A percentile compares a stretch with the other conserved stretches of the same genome.
Conservation (phyloP, 1,140 invertebrate genomes). For the Hesperophylax magnus region DNA sequence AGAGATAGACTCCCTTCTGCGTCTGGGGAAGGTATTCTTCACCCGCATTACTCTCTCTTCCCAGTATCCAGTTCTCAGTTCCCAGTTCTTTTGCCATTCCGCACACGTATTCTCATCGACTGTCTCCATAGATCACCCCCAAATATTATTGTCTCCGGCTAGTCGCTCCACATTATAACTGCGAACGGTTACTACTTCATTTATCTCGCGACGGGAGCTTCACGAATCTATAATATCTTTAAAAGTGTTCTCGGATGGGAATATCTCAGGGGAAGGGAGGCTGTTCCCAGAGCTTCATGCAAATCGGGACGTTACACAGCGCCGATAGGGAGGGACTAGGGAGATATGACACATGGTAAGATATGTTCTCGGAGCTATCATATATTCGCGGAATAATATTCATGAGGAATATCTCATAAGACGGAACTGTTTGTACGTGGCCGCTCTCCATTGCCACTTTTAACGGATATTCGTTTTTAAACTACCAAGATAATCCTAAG, state of each 20-base stretch:
- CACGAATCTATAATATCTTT: conserved; percentile 46
- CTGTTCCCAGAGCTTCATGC: conserved; percentile 8
- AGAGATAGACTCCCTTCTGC: background rate
- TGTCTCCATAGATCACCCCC: conserved; percentile 50
- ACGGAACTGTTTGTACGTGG: conserved; percentile 32
- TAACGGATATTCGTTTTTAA: conserved; percentile 17
- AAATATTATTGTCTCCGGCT: conserved; percentile 47
- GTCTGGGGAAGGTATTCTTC: background rate
- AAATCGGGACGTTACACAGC: conserved; percentile 24
- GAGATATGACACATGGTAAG: conserved; percentile 37
- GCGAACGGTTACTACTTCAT: conserved; percentile 46
- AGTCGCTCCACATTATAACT: conserved; percentile 36
- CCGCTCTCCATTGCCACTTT: background rate
- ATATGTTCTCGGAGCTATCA: conserved; percentile 37
- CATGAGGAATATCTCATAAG: conserved; percentile 31
- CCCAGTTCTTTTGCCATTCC: conserved; percentile 7
- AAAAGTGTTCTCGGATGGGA: conserved; percentile 36
- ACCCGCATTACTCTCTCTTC: background rate
- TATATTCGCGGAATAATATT: conserved; percentile 39
- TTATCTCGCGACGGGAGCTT: conserved; percentile 31
- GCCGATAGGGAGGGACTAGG: conserved; percentile 4
- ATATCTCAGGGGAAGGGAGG: background rate
- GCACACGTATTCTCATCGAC: conserved; percentile 43
- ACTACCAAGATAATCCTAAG: background rate
- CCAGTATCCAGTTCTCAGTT: background rate